Base-by-base conservation (phyloP, 2,113 vertebrate genomes). In the Psephotus haematonotus region DNA sequence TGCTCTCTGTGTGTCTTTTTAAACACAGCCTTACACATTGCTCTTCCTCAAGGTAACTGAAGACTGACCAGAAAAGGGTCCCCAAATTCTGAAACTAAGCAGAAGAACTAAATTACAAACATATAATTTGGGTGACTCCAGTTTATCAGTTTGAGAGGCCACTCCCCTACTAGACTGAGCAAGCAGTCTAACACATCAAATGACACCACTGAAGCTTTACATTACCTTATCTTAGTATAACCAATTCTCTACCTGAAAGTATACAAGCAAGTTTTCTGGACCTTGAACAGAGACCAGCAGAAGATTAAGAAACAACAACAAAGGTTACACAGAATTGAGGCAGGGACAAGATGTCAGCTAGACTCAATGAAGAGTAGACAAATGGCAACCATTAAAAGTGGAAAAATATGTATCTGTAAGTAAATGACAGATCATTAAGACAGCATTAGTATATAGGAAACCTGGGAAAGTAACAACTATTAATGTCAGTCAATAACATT, bases 91-190 rank as follows among this genome's bases (percentile, higher is more conserved):
- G 23, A 88, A 90, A 55, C 37, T 29, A 28, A 63, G 49, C 18
- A 86, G 23, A 94, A 44, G 11, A 75, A 68, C 11, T 29, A 41
- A 77, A 84, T 53, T 35, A 82, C 19, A 57, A 41, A 47, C 41
- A 52, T 0, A 0, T n/a, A 49, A 90, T 86, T 37, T 69, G 52
- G 17, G 37, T 0, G 0, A 67, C 27, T 47, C 47, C 0, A 0
- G 52, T 17, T 52, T n/a, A 64, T 22, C n/a, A 60, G 50, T 77
- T 33, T 31, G 22, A 70, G 83, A 84, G 17, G 62, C 35, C 41
- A 35, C 60, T 31, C 29, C 29, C 23, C 28, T 71, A 17, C 70
- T 17, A 57, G 67, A 60, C 39, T 50, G 41, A 57, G 52, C 46
- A 53, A 86, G 59, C 33, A 63, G 24, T 7, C 63, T 4, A 35